phyloP scores from a whole-genome alignment of 2,113 vertebrate species.

The Sturnira hondurensis region DNA sequence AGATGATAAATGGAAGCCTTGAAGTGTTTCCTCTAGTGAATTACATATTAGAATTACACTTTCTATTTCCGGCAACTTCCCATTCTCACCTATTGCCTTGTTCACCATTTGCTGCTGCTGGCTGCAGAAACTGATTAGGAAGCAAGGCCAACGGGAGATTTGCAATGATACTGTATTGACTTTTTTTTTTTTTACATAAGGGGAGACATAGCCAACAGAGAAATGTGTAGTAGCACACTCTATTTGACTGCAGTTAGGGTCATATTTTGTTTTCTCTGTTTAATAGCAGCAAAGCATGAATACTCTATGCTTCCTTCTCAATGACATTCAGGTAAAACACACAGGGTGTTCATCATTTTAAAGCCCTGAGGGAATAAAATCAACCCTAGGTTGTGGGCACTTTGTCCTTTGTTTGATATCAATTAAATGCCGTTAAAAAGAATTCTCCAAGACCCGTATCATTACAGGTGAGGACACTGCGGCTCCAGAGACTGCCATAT shows the following conservation, averaged over 20 bases:
- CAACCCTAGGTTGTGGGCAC: background rate
- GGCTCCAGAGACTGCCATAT: background rate
- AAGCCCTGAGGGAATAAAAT: background rate
- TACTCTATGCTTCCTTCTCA: background rate
- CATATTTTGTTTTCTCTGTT: conserved; percentile 43
- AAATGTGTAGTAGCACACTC: background rate
- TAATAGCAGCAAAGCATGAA: background rate
- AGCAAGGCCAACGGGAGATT: conserved; percentile 54
- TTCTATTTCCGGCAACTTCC: conserved; percentile 46
- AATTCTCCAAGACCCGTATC: background rate
- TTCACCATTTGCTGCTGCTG: conserved; percentile 38
- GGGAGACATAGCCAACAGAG: background rate
- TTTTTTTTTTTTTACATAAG: conserved; percentile 25
- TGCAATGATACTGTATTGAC: conserved; percentile 60
- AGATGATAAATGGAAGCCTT: conserved; percentile 60
- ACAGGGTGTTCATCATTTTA: background rate
- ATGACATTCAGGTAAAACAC: background rate
- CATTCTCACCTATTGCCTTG: conserved; percentile 50
- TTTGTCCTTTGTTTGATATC: background rate
- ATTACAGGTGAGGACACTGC: background rate
- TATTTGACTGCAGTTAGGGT: background rate
- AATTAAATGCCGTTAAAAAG: background rate
- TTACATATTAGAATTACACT: conserved; percentile 59
- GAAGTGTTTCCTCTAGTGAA: conserved; percentile 53
- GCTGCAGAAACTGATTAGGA: conserved; percentile 61